These are phyloP conservation scores for Spea bombifrons DNA, from an alignment of 2,113 vertebrate genomes.

Conservation along the genomic window DNA sequence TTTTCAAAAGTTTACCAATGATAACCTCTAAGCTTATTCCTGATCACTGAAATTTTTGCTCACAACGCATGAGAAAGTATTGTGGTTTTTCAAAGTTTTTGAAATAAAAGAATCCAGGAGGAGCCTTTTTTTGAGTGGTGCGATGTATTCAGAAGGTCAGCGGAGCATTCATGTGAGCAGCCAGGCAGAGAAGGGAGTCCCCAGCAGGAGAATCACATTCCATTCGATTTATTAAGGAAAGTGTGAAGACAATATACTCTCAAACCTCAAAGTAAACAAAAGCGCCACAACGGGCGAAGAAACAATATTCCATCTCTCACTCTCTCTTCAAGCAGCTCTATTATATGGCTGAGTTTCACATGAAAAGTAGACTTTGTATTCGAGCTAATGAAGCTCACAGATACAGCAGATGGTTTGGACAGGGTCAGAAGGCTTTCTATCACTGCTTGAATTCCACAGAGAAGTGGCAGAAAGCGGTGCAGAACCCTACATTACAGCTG, in stretches of 20 bases:
- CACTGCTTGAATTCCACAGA: background rate
- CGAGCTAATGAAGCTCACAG: constrained; percentile 24
- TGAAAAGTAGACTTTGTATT: constrained; percentile 2
- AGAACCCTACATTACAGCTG: background rate
- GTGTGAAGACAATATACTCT: constrained; percentile 17
- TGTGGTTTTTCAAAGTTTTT: background rate
- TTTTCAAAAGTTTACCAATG: no score
- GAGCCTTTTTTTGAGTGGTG: background rate
- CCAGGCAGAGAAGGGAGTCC: background rate
- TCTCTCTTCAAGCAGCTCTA: background rate
- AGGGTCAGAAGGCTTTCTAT: constrained; percentile 27
- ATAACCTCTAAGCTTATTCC: no score
- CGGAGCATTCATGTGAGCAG: constrained; percentile 29
- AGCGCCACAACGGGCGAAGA: background rate
- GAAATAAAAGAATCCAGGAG: background rate
- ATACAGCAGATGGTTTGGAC: constrained; percentile 17
- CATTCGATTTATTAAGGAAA: constrained; percentile 10
- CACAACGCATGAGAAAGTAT: background rate
- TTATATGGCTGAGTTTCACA: constrained; percentile 3
- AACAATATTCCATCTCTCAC: background rate
- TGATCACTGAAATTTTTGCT: no score
- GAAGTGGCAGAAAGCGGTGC: background rate
- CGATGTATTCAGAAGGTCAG: constrained; percentile 16
- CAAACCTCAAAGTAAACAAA: constrained; percentile 1
- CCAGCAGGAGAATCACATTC: constrained; percentile 2